Evolutionary conservation across 2,888 invertebrate species (phyloP), one percentile per base, ranked within the genome.

Genomic region (Hipparchia semele): DNA sequence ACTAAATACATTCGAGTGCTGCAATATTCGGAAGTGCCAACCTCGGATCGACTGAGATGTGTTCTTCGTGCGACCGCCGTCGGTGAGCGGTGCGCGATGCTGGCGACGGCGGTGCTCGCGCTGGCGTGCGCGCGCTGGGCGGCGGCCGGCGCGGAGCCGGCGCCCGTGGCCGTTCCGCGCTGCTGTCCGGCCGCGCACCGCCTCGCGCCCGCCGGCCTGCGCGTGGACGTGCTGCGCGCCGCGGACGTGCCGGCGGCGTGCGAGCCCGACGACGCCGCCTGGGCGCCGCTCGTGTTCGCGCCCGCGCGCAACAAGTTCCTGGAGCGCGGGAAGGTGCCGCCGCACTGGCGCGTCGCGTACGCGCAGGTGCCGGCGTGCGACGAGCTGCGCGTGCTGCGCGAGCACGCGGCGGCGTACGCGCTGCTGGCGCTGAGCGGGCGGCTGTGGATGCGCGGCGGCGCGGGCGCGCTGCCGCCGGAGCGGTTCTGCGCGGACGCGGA

Each of bases 401-500:
- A 89, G 77, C 89, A 89, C 77, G 86, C 90, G 61, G 92, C 89
- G 65, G 83, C 88, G 62, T 93, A 89, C 83, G 95, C 94, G 80
- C 84, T 96, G 60, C 87, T 96, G n/a, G 94, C 96, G 75, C 95
- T 95, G 78, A 96, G 96, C 85, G 97, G 96, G 0, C 95, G 95
- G 9, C 90, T 96, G 72, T 90, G 94, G 80, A 84, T 96, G 75
- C 91, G 95, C 0, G 91, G 95, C 0, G 94, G 95, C 71, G 79
- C 82, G 67, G 80, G 82, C 58, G 79, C 91, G 65, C 86, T 96
- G 73, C 89, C 95, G 6, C 95, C 96, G 0, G 85, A 86, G 0
- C 93, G 95, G 59, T 97, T 95, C 86, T 98, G 98, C 86, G 94
- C 96, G 60, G 97, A 97, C 84, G 90, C 94, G 56, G 92, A 92